Evolutionary conservation across 2,888 invertebrate species (phyloP).

Genomic region (Hemithea aestivaria): DNA sequence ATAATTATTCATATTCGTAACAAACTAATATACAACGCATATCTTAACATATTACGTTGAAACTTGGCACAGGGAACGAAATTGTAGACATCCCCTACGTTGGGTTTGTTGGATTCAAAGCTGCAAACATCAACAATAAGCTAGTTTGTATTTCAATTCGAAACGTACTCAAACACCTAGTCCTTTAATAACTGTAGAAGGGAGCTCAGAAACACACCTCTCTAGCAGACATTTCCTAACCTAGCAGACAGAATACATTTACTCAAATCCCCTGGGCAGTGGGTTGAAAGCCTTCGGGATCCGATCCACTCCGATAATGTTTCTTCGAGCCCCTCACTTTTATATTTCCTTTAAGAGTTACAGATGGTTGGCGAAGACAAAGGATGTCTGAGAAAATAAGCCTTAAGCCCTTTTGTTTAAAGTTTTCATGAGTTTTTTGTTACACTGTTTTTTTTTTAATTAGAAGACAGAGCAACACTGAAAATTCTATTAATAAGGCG

Average conservation of each 20-base stretch:
- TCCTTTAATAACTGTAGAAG: constrained; percentile 8
- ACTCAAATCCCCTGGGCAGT: constrained; percentile 39
- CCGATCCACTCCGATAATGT: constrained; percentile 49
- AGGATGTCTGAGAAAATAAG: constrained; percentile 15
- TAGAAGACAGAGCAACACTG: not conserved
- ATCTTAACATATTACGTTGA: too few relatives aligned
- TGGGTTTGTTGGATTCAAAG: too few relatives aligned
- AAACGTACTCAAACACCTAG: too few relatives aligned
- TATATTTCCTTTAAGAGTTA: constrained; percentile 37
- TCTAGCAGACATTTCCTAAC: constrained; percentile 31
- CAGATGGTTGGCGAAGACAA: constrained; percentile 27
- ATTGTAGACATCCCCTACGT: too few relatives aligned
- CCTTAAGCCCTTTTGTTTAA: constrained; percentile 12
- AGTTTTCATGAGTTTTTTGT: constrained; percentile 2
- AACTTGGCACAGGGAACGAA: too few relatives aligned
- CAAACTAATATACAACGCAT: too few relatives aligned
- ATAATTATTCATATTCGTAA: too few relatives aligned
- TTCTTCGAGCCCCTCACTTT: constrained; percentile 39
- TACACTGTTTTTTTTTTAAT: constrained; percentile 7
- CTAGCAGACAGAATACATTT: constrained; percentile 37
- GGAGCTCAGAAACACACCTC: constrained; percentile 10
- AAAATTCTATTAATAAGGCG: constrained; percentile 1
- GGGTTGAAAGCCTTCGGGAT: constrained; percentile 47
- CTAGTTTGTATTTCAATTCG: constrained; percentile 7
- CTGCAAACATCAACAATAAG: too few relatives aligned